Evolutionary conservation across 1,140 invertebrate species (phyloP).

Genomic region (Antheraea mylitta): DNA sequence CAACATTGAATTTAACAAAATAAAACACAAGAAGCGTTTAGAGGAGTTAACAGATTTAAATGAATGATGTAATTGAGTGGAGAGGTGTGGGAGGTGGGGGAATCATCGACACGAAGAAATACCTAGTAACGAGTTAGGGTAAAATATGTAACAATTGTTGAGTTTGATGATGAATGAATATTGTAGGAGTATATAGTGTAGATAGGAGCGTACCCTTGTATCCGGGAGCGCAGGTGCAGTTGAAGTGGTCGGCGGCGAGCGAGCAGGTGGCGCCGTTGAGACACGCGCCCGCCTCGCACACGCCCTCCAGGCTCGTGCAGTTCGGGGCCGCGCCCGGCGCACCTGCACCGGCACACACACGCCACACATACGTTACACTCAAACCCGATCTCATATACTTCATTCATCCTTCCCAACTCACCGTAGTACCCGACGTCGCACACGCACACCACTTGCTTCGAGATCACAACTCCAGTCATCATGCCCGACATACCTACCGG

Average conservation of each 20-base stretch:
- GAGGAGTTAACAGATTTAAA: no score
- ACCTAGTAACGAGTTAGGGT: no score
- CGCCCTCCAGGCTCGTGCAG: conserved; percentile 82
- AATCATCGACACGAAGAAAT: no score
- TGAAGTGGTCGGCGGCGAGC: conserved; percentile 80
- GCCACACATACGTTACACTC: background rate
- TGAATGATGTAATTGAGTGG: no score
- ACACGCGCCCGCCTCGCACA: conserved; percentile 79
- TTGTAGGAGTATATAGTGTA: background rate
- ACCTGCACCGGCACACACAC: conserved; percentile 79
- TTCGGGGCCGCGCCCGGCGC: conserved; percentile 82
- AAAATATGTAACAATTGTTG: no score
- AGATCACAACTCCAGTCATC: conserved; percentile 47
- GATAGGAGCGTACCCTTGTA: conserved; percentile 80
- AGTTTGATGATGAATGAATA: background rate
- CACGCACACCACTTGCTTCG: conserved; percentile 78
- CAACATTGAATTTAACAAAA: no score
- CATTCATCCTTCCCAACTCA: conserved; percentile 37
- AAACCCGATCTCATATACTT: background rate
- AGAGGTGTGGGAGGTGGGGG: no score
- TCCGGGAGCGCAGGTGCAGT: conserved; percentile 84
- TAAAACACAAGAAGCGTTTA: no score
- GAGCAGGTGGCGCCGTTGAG: conserved; percentile 80
- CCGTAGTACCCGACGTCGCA: conserved; percentile 87
- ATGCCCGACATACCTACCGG: conserved; percentile 40